phyloP scores from a whole-genome alignment of 1,140 invertebrate genomes.

The Lasioglossum baleicum region DNA sequence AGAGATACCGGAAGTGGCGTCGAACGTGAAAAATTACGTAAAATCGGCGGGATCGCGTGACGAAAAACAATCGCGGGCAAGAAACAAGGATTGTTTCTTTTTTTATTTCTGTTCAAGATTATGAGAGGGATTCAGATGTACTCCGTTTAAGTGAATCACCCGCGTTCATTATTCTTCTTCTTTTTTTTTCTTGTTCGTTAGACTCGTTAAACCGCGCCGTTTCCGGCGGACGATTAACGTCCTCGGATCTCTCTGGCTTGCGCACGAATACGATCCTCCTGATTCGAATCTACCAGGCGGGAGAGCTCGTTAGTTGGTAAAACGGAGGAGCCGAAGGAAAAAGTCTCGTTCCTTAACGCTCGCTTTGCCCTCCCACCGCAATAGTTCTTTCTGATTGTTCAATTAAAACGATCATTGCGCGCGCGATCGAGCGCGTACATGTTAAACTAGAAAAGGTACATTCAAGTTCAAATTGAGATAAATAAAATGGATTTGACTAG shows the following conservation, averaged over 20 bases:
- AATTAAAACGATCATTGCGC: neutral
- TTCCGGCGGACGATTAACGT: conserved; percentile 16
- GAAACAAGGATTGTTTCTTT: neutral
- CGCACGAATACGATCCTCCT: neutral
- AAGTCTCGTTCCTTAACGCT: neutral
- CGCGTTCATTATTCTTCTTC: conserved; percentile 24
- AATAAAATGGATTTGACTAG: no score
- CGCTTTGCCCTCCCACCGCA: neutral
- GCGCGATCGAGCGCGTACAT: neutral
- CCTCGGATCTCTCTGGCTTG: conserved; percentile 5
- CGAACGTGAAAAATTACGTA: conserved; percentile 39
- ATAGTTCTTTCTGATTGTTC: neutral
- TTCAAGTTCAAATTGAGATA: no score
- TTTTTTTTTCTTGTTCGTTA: conserved; percentile 11
- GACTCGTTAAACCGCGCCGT: neutral
- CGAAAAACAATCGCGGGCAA: conserved; percentile 1
- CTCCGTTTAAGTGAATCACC: neutral
- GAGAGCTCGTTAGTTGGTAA: neutral
- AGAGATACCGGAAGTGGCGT: conserved; percentile 30
- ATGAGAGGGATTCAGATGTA: neutral
- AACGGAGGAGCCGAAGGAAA: neutral
- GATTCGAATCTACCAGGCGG: conserved; percentile 9
- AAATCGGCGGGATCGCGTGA: conserved; percentile 16
- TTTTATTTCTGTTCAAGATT: neutral
- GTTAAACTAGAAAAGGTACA: no score